Percentiles rank a stretch among this genome's conserved stretches.
Conservation (phyloP, 2,797 vertebrate genomes). For the Acrossocheilus fasciatus region DNA sequence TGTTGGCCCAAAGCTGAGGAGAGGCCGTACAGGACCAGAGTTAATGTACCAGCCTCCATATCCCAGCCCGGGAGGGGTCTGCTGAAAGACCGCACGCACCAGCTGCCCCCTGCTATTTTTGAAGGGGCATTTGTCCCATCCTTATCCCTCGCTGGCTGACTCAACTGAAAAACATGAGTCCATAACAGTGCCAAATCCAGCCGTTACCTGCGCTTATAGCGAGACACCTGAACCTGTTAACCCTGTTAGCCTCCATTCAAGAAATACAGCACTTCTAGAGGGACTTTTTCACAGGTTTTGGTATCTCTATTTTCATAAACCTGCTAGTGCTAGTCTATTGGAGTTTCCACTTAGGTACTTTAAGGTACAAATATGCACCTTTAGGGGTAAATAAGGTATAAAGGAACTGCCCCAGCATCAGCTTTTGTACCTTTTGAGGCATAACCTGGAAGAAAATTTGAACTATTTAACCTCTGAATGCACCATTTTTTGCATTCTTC, state of each 20-base stretch:
- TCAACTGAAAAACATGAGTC: conserved; percentile 76
- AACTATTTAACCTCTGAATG: background rate
- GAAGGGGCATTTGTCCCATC: conserved; percentile 86
- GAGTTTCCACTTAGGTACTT: background rate
- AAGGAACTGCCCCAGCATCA: background rate
- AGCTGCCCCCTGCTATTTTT: conserved; percentile 86
- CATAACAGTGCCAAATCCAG: conserved; percentile 9
- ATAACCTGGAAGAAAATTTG: background rate
- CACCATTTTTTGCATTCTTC: background rate
- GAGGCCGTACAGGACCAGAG: conserved; percentile 29
- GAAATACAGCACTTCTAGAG: background rate
- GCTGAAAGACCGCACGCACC: conserved; percentile 84
- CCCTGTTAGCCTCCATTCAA: background rate
- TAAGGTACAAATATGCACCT: background rate
- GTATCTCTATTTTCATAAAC: background rate
- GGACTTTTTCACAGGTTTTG: background rate
- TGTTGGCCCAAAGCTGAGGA: conserved; percentile 47
- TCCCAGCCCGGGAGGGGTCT: conserved; percentile 77
- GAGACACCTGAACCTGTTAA: conserved; percentile 41
- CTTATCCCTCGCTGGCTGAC: conserved; percentile 80
- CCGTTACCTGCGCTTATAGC: conserved; percentile 18
- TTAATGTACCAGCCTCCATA: conserved; percentile 62
- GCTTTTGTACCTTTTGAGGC: background rate
- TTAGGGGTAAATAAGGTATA: background rate
- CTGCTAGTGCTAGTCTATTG: background rate